Evolutionary conservation across 2,888 invertebrate species (phyloP), one percentile per base, ranked within the genome.

Genomic region (Caradrina clavipalpis): DNA sequence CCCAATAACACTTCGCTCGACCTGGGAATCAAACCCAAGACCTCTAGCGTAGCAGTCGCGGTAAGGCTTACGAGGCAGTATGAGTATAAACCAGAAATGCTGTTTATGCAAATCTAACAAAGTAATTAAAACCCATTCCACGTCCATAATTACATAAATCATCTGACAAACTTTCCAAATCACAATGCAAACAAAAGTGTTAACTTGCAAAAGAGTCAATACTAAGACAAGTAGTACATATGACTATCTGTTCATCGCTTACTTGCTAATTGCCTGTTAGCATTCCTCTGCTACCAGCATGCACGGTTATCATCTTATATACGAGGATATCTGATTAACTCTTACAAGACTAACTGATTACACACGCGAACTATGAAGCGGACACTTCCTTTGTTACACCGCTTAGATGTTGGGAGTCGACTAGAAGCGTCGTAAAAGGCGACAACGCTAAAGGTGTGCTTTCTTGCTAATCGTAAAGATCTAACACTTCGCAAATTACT

Each of bases 231-330:
- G 61, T 59, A 64, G 72, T 69, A 81, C 66, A 68, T 54, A 22
- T 70, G 68, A 65, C 72, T 83, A 85, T 82, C 81, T 61, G 39
- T 56, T 75, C 78, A 83, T 80, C 80, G 77, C 73, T 69, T 78
- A 63, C 74, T 80, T 78, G 82, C 80, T 87, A 89, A 89, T 85
- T 80, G 81, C 74, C 57, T 80, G 78, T 82, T 82, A 82, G 73
- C 82, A 84, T 86, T 80, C 80, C 79, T 70, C 22, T 73, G 65
- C 75, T 54, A 73, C 64, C 45, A 64, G 49, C 71, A 60, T 71
- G 60, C 78, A 82, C 74, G 78, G 69, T 70, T 80, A 83, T 80
- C 80, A 82, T 72, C 76, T 69, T 67, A 67, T 82, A 73, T 75
- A 80, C 54, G 54, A 73, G 57, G 60, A 82, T 80, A 77, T 80